Evolutionary conservation across 2,797 vertebrate species (phyloP).

Genomic region (Lithobates pipiens): DNA sequence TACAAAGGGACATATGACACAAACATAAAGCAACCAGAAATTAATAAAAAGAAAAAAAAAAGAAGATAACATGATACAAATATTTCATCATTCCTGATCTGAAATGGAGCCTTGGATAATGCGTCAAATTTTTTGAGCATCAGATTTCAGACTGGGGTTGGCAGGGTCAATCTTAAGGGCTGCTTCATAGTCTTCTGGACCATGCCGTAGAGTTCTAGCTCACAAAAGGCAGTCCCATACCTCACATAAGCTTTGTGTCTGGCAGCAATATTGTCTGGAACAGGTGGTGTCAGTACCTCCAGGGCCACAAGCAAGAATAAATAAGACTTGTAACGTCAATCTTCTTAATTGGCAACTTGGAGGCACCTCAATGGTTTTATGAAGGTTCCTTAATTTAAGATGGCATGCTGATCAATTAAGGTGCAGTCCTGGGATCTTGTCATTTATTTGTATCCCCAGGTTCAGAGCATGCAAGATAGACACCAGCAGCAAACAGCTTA

Average conservation of each 20-base stretch:
- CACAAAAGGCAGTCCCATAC: slow-evolving; percentile 89
- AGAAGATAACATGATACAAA: too few species aligned
- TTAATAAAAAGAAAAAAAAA: background rate
- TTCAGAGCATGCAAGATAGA: slow-evolving; percentile 87
- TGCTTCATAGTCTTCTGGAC: slow-evolving; percentile 90
- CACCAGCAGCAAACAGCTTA: slow-evolving; percentile 84
- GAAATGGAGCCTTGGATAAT: slow-evolving; percentile 80
- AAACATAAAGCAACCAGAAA: background rate
- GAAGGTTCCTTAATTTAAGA: slow-evolving; percentile 89
- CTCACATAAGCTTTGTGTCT: slow-evolving; percentile 86
- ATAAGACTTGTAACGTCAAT: too few species aligned
- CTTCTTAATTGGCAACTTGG: slow-evolving; percentile 69
- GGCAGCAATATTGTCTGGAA: slow-evolving; percentile 82
- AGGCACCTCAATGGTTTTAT: slow-evolving; percentile 91
- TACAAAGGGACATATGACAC: background rate
- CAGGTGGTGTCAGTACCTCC: slow-evolving; percentile 87
- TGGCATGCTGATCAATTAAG: slow-evolving; percentile 95
- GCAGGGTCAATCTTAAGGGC: slow-evolving; percentile 86
- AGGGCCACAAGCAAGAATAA: slow-evolving; percentile 74
- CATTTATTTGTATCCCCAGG: slow-evolving; percentile 85
- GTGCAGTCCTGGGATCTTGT: slow-evolving; percentile 81
- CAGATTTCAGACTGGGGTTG: slow-evolving; percentile 78
- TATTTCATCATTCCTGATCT: slow-evolving; percentile 45
- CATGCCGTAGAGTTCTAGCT: slow-evolving; percentile 87
- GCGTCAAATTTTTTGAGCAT: slow-evolving; percentile 83